A percentile compares a stretch with the other conserved stretches of the same genome.
Evolutionary conservation across 2,888 invertebrate species (phyloP).

Genomic region (Lithosia quadra): DNA sequence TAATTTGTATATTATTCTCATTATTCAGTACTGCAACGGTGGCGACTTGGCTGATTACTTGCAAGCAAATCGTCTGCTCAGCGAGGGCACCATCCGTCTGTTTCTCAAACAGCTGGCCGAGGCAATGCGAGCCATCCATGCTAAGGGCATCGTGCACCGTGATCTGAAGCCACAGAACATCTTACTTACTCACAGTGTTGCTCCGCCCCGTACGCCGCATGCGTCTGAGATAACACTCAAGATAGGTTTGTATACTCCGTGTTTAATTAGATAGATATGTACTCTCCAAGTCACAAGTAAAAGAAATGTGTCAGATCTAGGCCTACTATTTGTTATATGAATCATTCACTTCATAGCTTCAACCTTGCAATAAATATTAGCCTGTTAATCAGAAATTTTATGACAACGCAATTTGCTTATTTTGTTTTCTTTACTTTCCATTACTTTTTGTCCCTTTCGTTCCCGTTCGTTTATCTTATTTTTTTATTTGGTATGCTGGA

Average conservation of each 20-base stretch:
- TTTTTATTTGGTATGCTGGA: not conserved
- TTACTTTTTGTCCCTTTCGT: not conserved
- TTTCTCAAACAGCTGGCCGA: constrained; percentile 98
- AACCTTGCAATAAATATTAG: not conserved
- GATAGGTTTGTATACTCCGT: constrained; percentile 90
- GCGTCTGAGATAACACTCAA: constrained; percentile 96
- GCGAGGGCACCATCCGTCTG: constrained; percentile 98
- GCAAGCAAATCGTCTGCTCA: constrained; percentile 96
- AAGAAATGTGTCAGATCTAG: not conserved
- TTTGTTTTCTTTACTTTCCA: not conserved
- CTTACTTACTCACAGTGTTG: constrained; percentile 94
- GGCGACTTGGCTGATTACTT: constrained; percentile 99
- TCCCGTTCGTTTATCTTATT: not conserved
- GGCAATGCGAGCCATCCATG: constrained; percentile 98
- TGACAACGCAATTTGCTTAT: not conserved
- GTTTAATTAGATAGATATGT: not conserved
- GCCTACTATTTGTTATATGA: not conserved
- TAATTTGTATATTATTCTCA: constrained; percentile 50
- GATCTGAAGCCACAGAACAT: constrained; percentile 99
- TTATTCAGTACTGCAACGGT: constrained; percentile 97
- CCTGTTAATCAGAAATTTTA: not conserved
- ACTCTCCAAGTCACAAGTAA: not conserved
- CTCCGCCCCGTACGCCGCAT: constrained; percentile 88
- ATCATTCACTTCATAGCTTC: not conserved
- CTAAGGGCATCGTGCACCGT: constrained; percentile 99